Evolutionary conservation across 1,140 invertebrate species (phyloP).

Genomic region (Lanistes nyassanus): DNA sequence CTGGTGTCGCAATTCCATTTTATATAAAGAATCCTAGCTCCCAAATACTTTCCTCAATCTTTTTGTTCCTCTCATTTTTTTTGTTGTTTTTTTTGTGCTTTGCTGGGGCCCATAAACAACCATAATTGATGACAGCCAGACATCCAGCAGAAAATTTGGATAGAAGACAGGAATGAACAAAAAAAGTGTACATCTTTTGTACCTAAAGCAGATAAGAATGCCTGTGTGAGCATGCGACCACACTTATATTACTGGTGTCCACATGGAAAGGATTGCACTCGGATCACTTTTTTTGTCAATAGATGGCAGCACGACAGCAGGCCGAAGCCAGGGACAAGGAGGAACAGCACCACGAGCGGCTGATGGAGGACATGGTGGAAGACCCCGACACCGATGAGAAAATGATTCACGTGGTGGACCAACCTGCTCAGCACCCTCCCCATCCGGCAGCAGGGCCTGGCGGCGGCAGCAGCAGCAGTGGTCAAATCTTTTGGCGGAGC

Average conservation of each 20-base stretch:
- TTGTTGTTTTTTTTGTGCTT: no score
- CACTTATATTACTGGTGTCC: no score
- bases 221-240: neutral
- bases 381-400: conserved; percentile 9
- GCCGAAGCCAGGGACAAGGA: conserved; percentile 6
- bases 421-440: neutral
- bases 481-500: neutral
- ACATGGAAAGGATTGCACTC: no score
- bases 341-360: conserved; percentile 17
- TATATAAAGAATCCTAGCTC: no score
- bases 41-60: no score
- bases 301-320: neutral
- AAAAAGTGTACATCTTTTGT: neutral
- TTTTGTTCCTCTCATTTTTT: no score
- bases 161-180: neutral
- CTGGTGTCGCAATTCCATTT: no score
- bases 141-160: neutral
- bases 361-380: conserved; percentile 16
- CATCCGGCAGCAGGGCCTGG: neutral
- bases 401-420: conserved; percentile 10
- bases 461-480: neutral
- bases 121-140: no score
- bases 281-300: neutral
- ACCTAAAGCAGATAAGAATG: neutral
- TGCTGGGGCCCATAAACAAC: no score